Conservation (phyloP, 2,113 vertebrate genomes). For the Pelmatolapia mariae region DNA sequence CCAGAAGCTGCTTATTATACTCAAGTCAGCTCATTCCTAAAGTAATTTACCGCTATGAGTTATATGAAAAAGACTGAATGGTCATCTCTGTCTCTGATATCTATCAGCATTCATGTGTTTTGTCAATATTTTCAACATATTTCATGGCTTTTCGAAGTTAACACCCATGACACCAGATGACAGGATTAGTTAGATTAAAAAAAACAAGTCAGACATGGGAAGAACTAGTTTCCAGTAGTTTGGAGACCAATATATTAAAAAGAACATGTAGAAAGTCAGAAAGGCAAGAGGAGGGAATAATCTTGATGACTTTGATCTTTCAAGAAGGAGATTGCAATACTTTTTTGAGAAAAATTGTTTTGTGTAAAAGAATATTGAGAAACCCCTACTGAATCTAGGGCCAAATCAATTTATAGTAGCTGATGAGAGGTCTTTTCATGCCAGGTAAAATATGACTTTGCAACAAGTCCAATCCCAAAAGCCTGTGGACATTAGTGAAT, state of each 20-base stretch:
- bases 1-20: not conserved
- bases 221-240: not conserved
- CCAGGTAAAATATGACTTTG: slow-evolving; percentile 28
- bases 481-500: slow-evolving; percentile 9
- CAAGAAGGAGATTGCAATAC: not conserved
- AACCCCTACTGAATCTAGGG: not conserved
- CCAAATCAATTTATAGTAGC: slow-evolving; percentile 30
- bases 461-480: slow-evolving; percentile 9
- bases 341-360: not conserved
- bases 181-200: not conserved
- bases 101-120: not conserved
- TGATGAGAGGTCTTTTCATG: slow-evolving; percentile 17
- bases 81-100: not conserved
- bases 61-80: not conserved
- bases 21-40: not conserved
- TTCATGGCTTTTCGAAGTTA: not conserved
- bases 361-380: not conserved
- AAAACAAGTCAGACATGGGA: not conserved
- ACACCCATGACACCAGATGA: not conserved
- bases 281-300: not conserved
- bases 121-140: not conserved
- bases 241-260: not conserved
- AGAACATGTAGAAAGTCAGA: not conserved
- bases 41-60: not conserved
- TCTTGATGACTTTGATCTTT: not conserved